These are phyloP conservation scores for Percina caprodes DNA, from an alignment of 2,113 vertebrate species.

Conservation along the genomic window DNA sequence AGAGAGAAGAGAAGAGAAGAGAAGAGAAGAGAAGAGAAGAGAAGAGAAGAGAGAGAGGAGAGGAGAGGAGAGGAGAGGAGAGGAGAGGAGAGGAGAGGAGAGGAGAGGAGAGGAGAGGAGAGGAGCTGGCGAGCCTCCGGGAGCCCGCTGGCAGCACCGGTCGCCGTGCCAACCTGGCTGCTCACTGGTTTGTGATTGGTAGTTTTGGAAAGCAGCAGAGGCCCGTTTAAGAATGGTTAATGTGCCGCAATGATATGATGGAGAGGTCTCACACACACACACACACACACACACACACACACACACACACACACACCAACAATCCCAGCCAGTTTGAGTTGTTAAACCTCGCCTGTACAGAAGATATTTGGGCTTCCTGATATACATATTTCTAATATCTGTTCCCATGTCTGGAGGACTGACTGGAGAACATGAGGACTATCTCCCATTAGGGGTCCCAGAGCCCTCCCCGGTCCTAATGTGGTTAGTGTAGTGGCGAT, in stretches of 20 bases:
- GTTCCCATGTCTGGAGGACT: no score
- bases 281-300: background rate
- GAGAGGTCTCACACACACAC: constrained; percentile 33
- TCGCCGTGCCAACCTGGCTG: constrained; percentile 55
- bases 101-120: constrained; percentile 13
- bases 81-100: background rate
- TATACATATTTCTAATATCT: no score
- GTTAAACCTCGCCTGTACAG: no score
- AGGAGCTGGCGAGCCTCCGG: constrained; percentile 46
- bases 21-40: no score
- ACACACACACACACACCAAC: no score
- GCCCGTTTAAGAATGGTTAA: constrained; percentile 54
- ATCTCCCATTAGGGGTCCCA: no score
- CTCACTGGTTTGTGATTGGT: constrained; percentile 26
- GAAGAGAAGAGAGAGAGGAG: no score
- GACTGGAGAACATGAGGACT: no score
- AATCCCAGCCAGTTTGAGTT: no score
- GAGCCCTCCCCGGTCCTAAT: no score
- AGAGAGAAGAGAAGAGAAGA: background rate
- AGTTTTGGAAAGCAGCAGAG: constrained; percentile 40
- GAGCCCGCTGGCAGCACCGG: constrained; percentile 28
- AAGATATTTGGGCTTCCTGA: no score
- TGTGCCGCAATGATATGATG: constrained; percentile 26
- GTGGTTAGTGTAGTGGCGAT: no score
- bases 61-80: background rate